Base-by-base conservation (phyloP, 1,140 invertebrate species). In the Mercenaria mercenaria region DNA sequence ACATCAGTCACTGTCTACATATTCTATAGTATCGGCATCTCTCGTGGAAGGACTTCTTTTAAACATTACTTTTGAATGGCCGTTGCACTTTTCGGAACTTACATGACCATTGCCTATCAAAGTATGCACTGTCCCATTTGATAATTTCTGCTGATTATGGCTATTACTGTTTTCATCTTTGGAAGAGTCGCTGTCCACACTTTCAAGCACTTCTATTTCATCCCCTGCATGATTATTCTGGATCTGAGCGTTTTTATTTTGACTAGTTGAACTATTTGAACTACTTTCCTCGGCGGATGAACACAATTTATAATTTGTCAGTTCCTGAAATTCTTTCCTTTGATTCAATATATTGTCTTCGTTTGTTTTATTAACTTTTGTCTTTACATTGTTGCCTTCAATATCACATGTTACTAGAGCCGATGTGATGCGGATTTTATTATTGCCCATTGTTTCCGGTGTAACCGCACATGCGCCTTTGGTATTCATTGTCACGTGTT, bases 21-120 rank as follows among this genome's bases (percentile, higher is more conserved):
- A 89, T 37, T 89, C 87, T 26, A 89, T 82, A n/a, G 18, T 72
- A 56, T 81, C 87, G 3, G 41, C 85, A 20, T 89, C 87, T 29
- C 77, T 81, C 20, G 26, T 52, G 10, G 87, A 81, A 18, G 77
- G 77, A 50, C 43, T 72, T 82, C 87, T 72, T 47, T 52, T 82
- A 56, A 56, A 82, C 39, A 41, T 59, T 43, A 79, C 85, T 32
- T 69, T 56, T 26, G 47, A 64, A 83, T 83, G 59, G 20, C 80
- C 56, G 41, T 61, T 83, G 50, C 29, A 37, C 13, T 81, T 81
- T 61, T 41, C 37, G 0, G 79, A 61, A 10, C 20, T 52, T 39
- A 37, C 34, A 77, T 41, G 29, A 26, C 82, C 82, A 34, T 85
- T 85, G 39, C 20, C 1, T 29, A 29, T 26, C 20, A n/a, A 29